Percentiles rank a stretch among this genome's conserved stretches.
Conservation (phyloP, 2,113 vertebrate genomes). For the Hippocampus barbouri region DNA sequence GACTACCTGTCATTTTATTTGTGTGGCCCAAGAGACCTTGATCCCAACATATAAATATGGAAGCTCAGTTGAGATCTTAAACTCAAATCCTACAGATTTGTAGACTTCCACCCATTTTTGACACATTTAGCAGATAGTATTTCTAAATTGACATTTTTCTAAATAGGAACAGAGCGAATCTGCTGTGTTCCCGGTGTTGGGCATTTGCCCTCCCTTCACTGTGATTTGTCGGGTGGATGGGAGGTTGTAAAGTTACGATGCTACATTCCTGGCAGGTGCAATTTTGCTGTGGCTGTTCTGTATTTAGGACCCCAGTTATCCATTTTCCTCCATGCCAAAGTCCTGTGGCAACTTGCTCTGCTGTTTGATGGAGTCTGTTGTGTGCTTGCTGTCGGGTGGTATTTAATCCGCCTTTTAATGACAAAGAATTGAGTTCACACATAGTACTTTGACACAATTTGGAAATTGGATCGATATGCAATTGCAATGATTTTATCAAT, state of each 20-base stretch:
- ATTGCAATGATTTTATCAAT: constrained; percentile 28
- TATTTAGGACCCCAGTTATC: constrained; percentile 42
- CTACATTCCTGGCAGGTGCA: constrained; percentile 44
- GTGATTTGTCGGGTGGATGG: constrained; percentile 38
- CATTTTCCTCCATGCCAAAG: constrained; percentile 41
- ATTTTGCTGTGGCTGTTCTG: constrained; percentile 42
- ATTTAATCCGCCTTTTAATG: constrained; percentile 30
- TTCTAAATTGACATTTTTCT: background rate
- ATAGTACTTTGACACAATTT: constrained; percentile 16
- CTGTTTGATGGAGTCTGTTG: constrained; percentile 30
- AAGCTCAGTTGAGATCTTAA: background rate
- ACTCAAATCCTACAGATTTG: background rate
- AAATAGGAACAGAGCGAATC: background rate
- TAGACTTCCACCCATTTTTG: background rate
- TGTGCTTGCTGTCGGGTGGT: constrained; percentile 27
- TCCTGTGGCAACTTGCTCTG: constrained; percentile 32
- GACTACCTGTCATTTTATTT: constrained; percentile 34
- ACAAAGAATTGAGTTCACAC: constrained; percentile 35
- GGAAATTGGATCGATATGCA: constrained; percentile 14
- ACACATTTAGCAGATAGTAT: background rate
- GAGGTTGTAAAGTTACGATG: constrained; percentile 41
- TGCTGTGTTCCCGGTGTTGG: constrained; percentile 4
- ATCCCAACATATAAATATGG: background rate
- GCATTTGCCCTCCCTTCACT: background rate
- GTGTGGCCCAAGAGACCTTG: constrained; percentile 15